Percentiles rank a stretch among this genome's conserved stretches.
Conservation (phyloP, 64 coral and sea anemone genomes). For the Montipora capricornis region DNA sequence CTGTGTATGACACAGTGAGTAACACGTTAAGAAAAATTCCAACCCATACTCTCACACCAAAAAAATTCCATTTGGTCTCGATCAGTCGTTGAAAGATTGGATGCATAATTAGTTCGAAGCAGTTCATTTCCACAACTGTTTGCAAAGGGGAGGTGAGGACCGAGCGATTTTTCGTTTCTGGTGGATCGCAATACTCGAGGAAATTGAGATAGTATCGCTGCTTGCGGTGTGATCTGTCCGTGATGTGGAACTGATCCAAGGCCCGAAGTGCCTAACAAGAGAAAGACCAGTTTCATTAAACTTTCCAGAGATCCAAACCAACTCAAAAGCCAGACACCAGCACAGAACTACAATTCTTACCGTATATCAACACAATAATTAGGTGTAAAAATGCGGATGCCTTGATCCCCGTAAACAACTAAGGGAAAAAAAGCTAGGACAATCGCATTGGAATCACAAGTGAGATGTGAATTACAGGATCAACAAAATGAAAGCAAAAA, state of each 20-base stretch:
- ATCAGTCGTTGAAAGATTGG: slow-evolving; percentile 56
- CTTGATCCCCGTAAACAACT: too few relatives aligned
- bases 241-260: slow-evolving; percentile 75
- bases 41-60: slow-evolving; percentile 22
- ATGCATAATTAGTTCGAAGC: slow-evolving; percentile 50
- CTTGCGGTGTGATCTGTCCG: slow-evolving; percentile 82
- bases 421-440: too few relatives aligned
- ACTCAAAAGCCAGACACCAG: not conserved
- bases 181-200: slow-evolving; percentile 60
- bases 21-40: slow-evolving; percentile 48
- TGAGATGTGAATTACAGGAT: too few relatives aligned
- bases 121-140: slow-evolving; percentile 39
- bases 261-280: slow-evolving; percentile 68
- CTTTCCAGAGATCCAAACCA: not conserved
- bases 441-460: too few relatives aligned
- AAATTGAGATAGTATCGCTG: slow-evolving; percentile 86
- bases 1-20: slow-evolving; percentile 37
- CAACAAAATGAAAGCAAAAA: too few relatives aligned
- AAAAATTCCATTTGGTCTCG: slow-evolving; percentile 42
- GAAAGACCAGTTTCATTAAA: not conserved
- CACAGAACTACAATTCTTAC: not conserved
- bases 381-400: too few relatives aligned
- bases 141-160: not conserved
- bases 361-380: not conserved
- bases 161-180: slow-evolving; percentile 1